Evolutionary conservation across 2,113 vertebrate genomes (phyloP).

Genomic region (Hydrochoerus hydrochaeris): DNA sequence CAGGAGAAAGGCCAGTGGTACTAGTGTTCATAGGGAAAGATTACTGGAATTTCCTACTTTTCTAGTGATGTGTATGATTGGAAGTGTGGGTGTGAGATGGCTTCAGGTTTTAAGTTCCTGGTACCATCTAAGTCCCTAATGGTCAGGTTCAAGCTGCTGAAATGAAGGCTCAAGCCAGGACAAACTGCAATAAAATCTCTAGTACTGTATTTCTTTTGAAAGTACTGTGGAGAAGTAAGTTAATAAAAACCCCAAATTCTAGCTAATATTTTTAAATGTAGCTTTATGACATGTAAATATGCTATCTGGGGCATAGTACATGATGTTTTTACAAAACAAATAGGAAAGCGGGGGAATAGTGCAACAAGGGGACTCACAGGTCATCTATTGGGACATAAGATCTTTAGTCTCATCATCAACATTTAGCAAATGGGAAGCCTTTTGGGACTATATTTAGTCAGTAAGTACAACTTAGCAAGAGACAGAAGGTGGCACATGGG

Average conservation of each 20-base stretch:
- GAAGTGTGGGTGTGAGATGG: neutral
- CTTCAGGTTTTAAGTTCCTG: neutral
- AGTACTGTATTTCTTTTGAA: neutral
- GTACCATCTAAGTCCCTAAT: neutral
- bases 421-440: neutral
- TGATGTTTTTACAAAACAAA: neutral
- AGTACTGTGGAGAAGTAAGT: neutral
- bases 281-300: neutral
- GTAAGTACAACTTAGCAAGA: neutral
- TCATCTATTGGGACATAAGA: neutral
- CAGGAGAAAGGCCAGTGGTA: neutral
- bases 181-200: neutral
- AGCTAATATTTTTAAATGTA: neutral
- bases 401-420: neutral
- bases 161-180: neutral
- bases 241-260: neutral
- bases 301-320: neutral
- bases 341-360: neutral
- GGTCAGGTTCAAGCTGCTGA: neutral
- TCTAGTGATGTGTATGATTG: accelerated
- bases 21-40: neutral
- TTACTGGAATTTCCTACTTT: neutral
- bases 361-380: neutral
- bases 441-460: neutral
- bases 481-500: neutral